Evolutionary conservation across 2,888 invertebrate genomes (phyloP).

Genomic region (Cephalotes varians): DNA sequence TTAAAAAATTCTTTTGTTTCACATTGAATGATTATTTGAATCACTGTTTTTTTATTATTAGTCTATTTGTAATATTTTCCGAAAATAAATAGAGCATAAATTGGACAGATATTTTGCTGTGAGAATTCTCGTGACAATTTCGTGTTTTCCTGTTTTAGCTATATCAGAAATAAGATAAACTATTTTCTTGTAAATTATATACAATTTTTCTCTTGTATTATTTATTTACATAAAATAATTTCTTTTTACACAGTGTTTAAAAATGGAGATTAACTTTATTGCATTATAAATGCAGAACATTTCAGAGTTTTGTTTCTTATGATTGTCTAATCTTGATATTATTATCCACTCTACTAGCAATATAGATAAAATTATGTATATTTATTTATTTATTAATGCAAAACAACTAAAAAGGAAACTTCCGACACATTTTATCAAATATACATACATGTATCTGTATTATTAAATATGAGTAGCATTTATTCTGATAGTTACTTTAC

Average conservation of each 20-base stretch:
- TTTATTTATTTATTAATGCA: not conserved
- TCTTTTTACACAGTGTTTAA: too few species aligned
- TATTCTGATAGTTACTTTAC: not conserved
- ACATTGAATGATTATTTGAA: too few species aligned
- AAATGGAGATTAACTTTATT: too few species aligned
- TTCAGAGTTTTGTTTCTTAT: not conserved
- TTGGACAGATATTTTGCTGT: too few species aligned
- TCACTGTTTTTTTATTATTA: too few species aligned
- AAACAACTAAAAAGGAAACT: not conserved
- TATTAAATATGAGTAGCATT: not conserved
- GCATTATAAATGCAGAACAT: too few species aligned
- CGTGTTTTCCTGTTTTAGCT: too few species aligned
- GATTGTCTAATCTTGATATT: not conserved
- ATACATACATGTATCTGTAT: too few species aligned
- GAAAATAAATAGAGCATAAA: too few species aligned
- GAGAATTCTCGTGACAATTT: too few species aligned
- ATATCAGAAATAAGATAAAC: not conserved
- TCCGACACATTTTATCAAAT: not conserved
- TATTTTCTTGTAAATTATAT: not conserved
- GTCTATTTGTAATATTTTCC: too few species aligned
- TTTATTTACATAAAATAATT: not conserved
- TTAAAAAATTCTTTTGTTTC: too few species aligned
- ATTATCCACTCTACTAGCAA: not conserved
- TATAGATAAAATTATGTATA: not conserved
- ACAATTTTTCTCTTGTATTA: not conserved